Evolutionary conservation across 2,888 invertebrate species (phyloP).

Genomic region (Nomada fucata): DNA sequence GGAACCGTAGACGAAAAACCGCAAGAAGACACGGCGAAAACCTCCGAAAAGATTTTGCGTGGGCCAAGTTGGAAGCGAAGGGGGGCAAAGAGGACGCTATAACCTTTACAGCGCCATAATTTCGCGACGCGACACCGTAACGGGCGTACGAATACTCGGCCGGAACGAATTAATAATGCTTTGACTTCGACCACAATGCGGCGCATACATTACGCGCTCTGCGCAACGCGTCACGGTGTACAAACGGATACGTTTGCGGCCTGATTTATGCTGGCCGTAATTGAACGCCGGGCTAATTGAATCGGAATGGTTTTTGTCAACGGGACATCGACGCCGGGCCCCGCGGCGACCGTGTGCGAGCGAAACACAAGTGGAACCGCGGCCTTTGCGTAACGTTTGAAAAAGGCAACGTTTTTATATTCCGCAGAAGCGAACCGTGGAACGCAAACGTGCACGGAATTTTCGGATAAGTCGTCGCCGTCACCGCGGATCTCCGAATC

Average conservation of each 20-base stretch:
- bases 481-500: neutral
- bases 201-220: constrained; percentile 61
- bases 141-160: constrained; percentile 61
- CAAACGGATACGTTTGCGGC: constrained; percentile 57
- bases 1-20: neutral
- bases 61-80: constrained; percentile 26
- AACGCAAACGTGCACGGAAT: neutral
- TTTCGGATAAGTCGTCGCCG: neutral
- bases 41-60: neutral
- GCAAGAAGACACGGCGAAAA: neutral
- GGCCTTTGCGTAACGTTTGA: neutral
- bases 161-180: constrained; percentile 71
- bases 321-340: constrained; percentile 35
- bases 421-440: neutral
- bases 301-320: constrained; percentile 43
- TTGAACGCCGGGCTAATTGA: constrained; percentile 60
- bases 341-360: neutral
- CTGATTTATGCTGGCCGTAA: constrained; percentile 60
- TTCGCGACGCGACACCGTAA: constrained; percentile 61
- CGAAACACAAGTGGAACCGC: neutral
- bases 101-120: constrained; percentile 60
- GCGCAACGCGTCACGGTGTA: constrained; percentile 59
- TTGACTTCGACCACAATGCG: constrained; percentile 68
- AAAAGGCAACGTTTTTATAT: neutral
- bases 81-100: constrained; percentile 19